A percentile compares a stretch with the other conserved stretches of the same genome.
Conservation (phyloP, 2,797 vertebrate genomes). For the Aythya fuligula region DNA sequence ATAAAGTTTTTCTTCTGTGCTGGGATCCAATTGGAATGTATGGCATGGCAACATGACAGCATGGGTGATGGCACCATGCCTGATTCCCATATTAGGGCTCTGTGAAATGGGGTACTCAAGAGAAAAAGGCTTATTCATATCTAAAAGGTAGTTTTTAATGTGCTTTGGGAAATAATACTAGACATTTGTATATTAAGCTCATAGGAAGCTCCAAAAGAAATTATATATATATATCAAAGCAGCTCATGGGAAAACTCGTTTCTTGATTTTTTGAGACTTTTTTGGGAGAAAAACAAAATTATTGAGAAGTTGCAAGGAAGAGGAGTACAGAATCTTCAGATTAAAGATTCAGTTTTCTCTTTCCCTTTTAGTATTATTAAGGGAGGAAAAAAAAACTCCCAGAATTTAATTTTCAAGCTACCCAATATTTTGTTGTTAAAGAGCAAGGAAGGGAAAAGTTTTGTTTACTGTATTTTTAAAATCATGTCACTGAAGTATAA, state of each 20-base stretch:
- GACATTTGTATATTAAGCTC: not conserved
- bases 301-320: not conserved
- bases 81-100: not conserved
- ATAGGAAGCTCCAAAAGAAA: not conserved
- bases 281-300: not conserved
- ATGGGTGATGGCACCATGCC: not conserved
- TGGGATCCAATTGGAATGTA: slow-evolving; percentile 3
- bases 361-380: not conserved
- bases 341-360: not conserved
- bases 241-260: not conserved
- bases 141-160: not conserved
- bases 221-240: not conserved
- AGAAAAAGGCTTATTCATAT: not conserved
- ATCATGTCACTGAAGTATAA: not conserved
- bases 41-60: not conserved
- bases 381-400: not conserved
- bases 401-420: slow-evolving; percentile 19
- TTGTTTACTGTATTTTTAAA: not conserved
- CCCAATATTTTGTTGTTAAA: not conserved
- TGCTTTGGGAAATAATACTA: not conserved
- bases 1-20: slow-evolving; percentile 39
- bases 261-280: not conserved
- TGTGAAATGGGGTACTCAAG: not conserved
- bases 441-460: not conserved
- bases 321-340: not conserved